Evolutionary conservation across 2,113 vertebrate genomes (phyloP).

Genomic region (Hyla sarda): DNA sequence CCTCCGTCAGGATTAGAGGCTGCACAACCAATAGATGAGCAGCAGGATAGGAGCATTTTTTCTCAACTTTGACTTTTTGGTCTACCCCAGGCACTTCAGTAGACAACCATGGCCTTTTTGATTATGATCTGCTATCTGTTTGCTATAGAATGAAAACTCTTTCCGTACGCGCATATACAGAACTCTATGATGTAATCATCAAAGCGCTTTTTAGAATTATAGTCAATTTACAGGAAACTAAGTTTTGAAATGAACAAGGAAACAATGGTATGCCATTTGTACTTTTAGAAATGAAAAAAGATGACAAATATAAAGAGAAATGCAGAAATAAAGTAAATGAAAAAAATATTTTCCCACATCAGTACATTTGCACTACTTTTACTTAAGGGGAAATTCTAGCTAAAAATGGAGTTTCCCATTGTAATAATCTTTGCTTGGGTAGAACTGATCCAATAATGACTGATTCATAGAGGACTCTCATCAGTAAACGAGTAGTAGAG

Average conservation of each 20-base stretch:
- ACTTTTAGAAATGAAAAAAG: background rate
- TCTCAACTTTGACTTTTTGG: background rate
- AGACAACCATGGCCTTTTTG: background rate
- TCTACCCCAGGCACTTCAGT: background rate
- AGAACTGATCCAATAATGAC: too few species aligned
- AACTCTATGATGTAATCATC: background rate
- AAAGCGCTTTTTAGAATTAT: background rate
- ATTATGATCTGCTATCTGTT: background rate
- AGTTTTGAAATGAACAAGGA: constrained; percentile 14
- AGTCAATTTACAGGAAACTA: background rate
- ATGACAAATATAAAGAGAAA: background rate
- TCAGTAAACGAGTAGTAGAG: too few species aligned
- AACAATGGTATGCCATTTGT: background rate
- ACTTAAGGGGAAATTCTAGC: background rate
- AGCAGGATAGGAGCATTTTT: too few species aligned
- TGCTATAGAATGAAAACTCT: background rate
- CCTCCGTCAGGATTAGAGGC: too few species aligned
- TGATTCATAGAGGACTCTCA: too few species aligned
- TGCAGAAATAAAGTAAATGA: background rate
- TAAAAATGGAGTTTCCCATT: too few species aligned
- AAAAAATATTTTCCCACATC: background rate
- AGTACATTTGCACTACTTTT: background rate
- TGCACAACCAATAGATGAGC: too few species aligned
- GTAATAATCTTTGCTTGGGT: too few species aligned
- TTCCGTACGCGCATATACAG: background rate